Conservation (phyloP, 2,888 invertebrate species). For the Temnothorax rugatulus region DNA sequence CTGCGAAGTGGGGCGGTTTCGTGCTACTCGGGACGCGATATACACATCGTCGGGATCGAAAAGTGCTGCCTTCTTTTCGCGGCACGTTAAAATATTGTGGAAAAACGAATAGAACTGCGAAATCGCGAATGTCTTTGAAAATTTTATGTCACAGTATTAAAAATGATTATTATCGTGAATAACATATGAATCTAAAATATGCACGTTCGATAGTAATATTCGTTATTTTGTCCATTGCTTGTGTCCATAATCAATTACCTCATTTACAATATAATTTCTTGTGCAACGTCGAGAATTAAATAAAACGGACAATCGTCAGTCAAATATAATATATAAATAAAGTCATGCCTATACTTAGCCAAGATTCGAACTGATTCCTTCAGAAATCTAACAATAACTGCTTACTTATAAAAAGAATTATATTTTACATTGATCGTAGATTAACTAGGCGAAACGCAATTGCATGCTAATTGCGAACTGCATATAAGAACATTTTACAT, state of each 20-base stretch:
- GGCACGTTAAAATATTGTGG: conserved; percentile 16
- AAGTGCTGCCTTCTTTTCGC: conserved; percentile 44
- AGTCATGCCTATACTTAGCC: neutral
- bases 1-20: conserved; percentile 63
- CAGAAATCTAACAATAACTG: neutral
- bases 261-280: neutral
- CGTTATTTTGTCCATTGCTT: neutral
- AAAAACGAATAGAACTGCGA: conserved; percentile 10
- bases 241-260: neutral
- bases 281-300: neutral
- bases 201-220: neutral
- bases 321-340: neutral
- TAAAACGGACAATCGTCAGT: neutral
- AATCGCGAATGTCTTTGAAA: neutral
- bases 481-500: neutral
- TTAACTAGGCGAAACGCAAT: neutral
- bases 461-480: neutral
- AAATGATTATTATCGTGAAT: neutral
- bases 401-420: neutral
- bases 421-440: neutral
- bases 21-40: conserved; percentile 29
- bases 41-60: conserved; percentile 18
- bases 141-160: neutral
- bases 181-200: neutral
- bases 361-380: neutral